Conservation (phyloP, 2,113 vertebrate genomes). For the Ceyx cyanopectus region DNA sequence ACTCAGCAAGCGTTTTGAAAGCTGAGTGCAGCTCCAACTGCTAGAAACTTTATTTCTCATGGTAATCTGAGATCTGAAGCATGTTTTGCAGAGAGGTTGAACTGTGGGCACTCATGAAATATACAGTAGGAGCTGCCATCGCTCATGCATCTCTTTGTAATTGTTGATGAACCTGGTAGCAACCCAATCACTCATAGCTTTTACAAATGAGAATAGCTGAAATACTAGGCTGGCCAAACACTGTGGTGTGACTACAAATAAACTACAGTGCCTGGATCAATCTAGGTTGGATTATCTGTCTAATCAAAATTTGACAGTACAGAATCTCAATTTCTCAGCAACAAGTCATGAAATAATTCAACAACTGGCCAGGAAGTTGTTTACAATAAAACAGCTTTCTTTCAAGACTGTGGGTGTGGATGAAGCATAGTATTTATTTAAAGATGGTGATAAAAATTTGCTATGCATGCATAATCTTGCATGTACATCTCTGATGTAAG, state of each 20-base stretch:
- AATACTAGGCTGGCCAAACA: not conserved
- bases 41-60: not conserved
- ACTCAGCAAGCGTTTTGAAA: not conserved
- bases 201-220: not conserved
- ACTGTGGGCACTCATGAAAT: not conserved
- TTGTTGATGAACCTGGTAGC: not conserved
- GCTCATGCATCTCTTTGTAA: not conserved
- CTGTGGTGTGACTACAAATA: not conserved
- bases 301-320: not conserved
- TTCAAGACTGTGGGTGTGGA: conserved; percentile 54
- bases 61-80: not conserved
- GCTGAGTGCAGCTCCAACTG: not conserved
- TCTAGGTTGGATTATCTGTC: conserved; percentile 5
- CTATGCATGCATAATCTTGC: conserved; percentile 4
- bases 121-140: not conserved
- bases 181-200: not conserved
- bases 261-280: not conserved
- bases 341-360: conserved; percentile 31
- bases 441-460: conserved; percentile 42
- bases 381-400: conserved; percentile 51
- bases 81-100: not conserved
- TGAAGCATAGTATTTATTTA: conserved; percentile 63
- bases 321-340: conserved; percentile 33
- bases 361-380: conserved; percentile 45
- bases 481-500: conserved; percentile 54